These are phyloP conservation scores for Drosophila dives DNA, from an alignment of 2,888 invertebrate species.

Conservation along the genomic window DNA sequence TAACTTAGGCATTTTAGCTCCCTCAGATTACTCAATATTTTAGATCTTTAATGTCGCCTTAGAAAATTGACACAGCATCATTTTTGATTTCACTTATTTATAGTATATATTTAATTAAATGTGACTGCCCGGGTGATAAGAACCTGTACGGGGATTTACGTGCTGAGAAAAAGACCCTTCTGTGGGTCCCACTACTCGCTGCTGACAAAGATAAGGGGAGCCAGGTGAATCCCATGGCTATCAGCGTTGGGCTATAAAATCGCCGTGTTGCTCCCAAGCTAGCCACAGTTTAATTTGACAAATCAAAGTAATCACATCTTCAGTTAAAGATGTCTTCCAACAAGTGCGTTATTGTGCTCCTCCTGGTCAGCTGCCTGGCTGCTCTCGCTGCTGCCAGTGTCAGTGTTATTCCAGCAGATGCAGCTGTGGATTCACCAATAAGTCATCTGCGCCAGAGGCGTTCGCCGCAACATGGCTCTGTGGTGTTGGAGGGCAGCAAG, in stretches of 20 bases:
- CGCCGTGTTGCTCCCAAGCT: not conserved
- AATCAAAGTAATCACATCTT: slow-evolving; percentile 10
- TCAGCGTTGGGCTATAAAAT: slow-evolving; percentile 31
- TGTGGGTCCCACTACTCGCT: not conserved
- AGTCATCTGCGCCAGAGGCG: slow-evolving; percentile 1
- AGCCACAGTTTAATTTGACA: slow-evolving; percentile 27
- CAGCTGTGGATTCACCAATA: not conserved
- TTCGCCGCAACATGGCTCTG: slow-evolving; percentile 43
- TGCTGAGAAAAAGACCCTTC: slow-evolving; percentile 19
- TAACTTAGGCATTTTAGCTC: accelerated
- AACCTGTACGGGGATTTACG: not conserved
- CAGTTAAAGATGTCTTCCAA: slow-evolving; percentile 42
- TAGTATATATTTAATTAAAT: not conserved
- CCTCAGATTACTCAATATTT: not conserved
- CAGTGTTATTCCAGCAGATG: not conserved
- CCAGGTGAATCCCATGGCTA: slow-evolving; percentile 6
- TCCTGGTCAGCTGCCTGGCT: slow-evolving; percentile 40
- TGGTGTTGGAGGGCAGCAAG: slow-evolving; percentile 43
- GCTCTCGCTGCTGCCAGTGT: slow-evolving; percentile 19
- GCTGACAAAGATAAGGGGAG: not conserved
- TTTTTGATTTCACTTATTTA: not conserved
- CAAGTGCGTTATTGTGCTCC: slow-evolving; percentile 40
- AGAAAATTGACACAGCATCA: not conserved
- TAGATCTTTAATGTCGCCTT: not conserved
- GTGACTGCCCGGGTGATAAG: slow-evolving; percentile 13